These are phyloP conservation scores for Mormyrops attenuatus DNA, from an alignment of 2,797 vertebrate species.

Conservation along the genomic window DNA sequence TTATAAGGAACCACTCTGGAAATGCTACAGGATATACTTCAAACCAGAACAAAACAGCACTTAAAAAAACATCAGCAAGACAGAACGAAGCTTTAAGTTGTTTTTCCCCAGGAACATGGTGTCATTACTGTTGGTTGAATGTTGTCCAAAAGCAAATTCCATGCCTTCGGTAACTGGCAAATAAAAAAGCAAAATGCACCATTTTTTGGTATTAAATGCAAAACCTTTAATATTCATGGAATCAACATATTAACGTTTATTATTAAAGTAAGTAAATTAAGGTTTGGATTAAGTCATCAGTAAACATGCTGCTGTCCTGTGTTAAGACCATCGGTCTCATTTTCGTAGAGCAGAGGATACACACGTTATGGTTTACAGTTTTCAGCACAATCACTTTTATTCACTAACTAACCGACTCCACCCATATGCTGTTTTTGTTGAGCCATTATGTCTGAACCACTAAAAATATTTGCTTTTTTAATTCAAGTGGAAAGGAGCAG, in stretches of 20 bases:
- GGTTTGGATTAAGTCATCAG: neutral
- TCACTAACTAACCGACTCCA: neutral
- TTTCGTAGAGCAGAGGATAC: neutral
- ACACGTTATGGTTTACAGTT: no score
- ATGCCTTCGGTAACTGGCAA: neutral
- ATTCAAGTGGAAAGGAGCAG: neutral
- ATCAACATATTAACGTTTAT: neutral
- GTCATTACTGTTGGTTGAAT: neutral
- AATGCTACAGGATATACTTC: neutral
- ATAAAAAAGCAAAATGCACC: neutral
- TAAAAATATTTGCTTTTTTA: neutral
- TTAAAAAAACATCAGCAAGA: no score
- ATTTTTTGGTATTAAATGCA: neutral
- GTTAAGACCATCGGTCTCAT: neutral
- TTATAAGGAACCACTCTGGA: neutral
- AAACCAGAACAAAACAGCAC: neutral
- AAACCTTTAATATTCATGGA: neutral
- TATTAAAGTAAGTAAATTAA: neutral
- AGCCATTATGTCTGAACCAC: neutral
- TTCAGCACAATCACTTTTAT: neutral
- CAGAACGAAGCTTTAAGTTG: no score
- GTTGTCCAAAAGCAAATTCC: neutral
- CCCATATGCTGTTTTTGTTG: neutral
- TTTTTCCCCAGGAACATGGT: neutral
- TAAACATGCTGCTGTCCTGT: neutral